Conservation (phyloP, 2,797 vertebrate species). For the Silurus aristotelis region DNA sequence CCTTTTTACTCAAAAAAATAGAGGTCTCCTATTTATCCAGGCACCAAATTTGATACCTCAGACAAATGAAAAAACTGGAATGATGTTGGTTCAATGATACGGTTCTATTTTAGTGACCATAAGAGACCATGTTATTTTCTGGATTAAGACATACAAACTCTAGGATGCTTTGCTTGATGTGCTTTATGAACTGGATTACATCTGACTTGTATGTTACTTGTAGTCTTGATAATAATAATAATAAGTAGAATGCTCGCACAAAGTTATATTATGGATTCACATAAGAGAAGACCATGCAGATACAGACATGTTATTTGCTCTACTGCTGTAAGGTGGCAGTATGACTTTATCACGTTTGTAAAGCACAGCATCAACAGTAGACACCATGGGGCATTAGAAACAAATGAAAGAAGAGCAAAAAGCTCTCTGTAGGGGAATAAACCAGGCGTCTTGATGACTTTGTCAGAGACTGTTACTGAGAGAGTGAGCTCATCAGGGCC, state of each 20-base stretch:
- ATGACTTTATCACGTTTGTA: neutral
- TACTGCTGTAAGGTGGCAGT: neutral
- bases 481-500: constrained; percentile 22
- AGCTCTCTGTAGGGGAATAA: constrained; percentile 8
- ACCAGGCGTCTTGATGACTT: constrained; percentile 18
- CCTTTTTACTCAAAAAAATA: neutral
- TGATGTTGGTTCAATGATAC: neutral
- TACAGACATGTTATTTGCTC: neutral
- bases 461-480: constrained; percentile 3
- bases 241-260: neutral
- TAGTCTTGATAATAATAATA: neutral
- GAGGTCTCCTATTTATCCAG: neutral
- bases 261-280: neutral
- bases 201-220: neutral
- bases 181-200: neutral
- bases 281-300: neutral
- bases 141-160: neutral
- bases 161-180: neutral
- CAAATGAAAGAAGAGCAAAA: constrained; percentile 7
- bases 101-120: neutral
- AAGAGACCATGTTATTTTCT: neutral
- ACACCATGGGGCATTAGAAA: neutral
- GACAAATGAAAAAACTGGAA: neutral
- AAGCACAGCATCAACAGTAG: neutral
- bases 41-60: neutral